A percentile compares a stretch with the other conserved stretches of the same genome.
These are phyloP conservation scores for Pygoscelis adeliae DNA, from an alignment of 2,113 vertebrate genomes.

Conservation along the genomic window DNA sequence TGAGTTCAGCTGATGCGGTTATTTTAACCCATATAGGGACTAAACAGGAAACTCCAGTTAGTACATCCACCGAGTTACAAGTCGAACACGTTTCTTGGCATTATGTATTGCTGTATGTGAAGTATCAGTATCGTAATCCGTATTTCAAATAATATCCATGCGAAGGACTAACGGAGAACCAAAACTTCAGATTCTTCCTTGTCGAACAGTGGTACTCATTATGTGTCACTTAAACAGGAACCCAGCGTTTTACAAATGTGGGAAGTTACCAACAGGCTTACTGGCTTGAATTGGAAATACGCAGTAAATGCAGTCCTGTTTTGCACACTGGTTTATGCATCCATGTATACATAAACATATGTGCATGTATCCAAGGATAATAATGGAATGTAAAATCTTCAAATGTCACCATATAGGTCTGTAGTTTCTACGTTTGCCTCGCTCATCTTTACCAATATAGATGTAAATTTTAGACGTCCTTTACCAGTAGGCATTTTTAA, in stretches of 20 bases:
- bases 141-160: neutral
- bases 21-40: neutral
- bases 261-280: neutral
- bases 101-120: neutral
- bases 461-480: neutral
- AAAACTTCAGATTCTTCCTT: neutral
- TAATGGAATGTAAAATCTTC: neutral
- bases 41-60: neutral
- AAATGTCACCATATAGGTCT: neutral
- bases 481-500: neutral
- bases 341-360: neutral
- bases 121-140: neutral
- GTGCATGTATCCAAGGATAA: neutral
- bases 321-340: neutral
- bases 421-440: neutral
- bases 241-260: neutral
- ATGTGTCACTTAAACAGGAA: neutral
- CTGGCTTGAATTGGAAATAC: neutral
- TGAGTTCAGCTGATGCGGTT: neutral
- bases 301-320: neutral
- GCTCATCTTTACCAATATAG: neutral
- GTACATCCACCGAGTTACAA: neutral
- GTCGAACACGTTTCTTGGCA: neutral
- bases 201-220: conserved; percentile 39
- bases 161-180: neutral